Conservation (phyloP, 2,113 vertebrate species). For the Nothobranchius furzeri region DNA sequence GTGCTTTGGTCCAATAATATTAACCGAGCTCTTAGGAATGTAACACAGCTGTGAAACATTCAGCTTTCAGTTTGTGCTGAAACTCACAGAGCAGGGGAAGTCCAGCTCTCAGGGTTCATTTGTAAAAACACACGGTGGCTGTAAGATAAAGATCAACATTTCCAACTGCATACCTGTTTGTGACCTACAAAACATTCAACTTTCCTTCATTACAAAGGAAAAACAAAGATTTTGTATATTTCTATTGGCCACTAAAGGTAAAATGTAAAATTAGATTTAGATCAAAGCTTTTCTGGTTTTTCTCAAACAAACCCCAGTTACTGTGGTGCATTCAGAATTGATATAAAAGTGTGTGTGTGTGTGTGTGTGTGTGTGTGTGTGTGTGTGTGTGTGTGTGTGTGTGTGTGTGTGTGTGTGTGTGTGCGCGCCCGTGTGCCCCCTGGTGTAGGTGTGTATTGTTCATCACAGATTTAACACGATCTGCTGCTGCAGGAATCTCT, state of each 20-base stretch:
- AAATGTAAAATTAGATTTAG: not conserved
- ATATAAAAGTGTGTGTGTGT: not conserved
- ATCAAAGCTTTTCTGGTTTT: too few relatives aligned
- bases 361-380: not conserved
- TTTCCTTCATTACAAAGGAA: too few relatives aligned
- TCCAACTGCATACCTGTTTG: not conserved
- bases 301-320: too few relatives aligned
- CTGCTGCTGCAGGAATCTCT: slow-evolving; percentile 19
- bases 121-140: not conserved
- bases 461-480: slow-evolving; percentile 24
- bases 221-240: not conserved
- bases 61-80: not conserved
- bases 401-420: not conserved
- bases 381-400: not conserved
- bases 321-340: not conserved
- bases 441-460: slow-evolving; percentile 19
- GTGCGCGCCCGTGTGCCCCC: too few relatives aligned
- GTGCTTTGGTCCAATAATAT: not conserved
- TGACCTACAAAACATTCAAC: slow-evolving; percentile 1
- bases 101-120: not conserved
- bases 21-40: slow-evolving; percentile 46
- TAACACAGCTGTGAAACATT: slow-evolving; percentile 14
- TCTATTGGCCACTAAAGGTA: not conserved
- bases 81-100: slow-evolving; percentile 5
- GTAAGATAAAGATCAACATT: not conserved